Evolutionary conservation across 2,888 invertebrate species (phyloP), one percentile per base, ranked within the genome.

Genomic region (Spisula subtruncata): DNA sequence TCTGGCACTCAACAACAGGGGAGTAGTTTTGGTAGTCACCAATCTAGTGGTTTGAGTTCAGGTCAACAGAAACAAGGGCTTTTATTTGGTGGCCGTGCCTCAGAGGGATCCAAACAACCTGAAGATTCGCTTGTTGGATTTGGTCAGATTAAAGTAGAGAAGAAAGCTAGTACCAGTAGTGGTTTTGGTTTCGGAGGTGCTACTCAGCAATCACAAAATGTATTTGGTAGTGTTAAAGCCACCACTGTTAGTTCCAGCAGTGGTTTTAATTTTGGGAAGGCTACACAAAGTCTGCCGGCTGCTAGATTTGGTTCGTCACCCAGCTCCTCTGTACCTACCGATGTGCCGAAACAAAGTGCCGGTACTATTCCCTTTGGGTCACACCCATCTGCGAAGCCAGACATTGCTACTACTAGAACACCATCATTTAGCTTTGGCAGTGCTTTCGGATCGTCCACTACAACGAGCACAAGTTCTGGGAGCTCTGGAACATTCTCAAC

Each of bases 231-330:
- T n/a, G 25, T 8, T 25, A 66, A 66, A 66, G 0, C 60, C 12
- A 25, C 25, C 41, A 41, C 8, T 41, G 41, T n/a, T n/a, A n/a
- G 41, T 41, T 41, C 41, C 10, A 66, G 25, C 25, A 35, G 25
- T 25, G 41, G 83, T 41, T n/a, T n/a, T n/a, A n/a, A n/a, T n/a
- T 83, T 83, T 83, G 60, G 83, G n/a, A 41, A 6, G 20, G 1
- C 10, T 35, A 6, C 41, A 35, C 16, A 16, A 20, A 29, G 1
- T 29, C 60, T 20, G 41, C 48, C 8, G 48, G n/a, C 35, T 35
- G 2, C 32, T 35, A 35, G 79, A 29, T 79, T 79, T 29, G 79
- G 48, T n/a, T 81, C 48, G 6, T 20, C 54, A 29, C 25, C n/a
- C 48, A 81, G 51, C n/a, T 10, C 29, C 0, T 41, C 41, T 41